Percentiles rank a stretch among this genome's conserved stretches.
Conservation (phyloP, 1,140 invertebrate genomes). For the Euschistus heros region DNA sequence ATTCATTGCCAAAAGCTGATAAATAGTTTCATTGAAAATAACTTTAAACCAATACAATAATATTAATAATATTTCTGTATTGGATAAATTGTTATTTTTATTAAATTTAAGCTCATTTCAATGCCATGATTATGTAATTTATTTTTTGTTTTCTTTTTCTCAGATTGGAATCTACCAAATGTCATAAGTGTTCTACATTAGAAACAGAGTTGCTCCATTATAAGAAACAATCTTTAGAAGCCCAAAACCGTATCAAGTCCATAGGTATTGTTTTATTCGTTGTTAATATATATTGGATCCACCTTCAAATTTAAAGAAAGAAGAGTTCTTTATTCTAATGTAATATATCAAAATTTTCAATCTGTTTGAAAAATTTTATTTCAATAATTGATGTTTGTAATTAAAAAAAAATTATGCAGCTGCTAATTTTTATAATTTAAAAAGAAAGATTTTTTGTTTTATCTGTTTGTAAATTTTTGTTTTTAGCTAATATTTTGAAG, state of each 20-base stretch:
- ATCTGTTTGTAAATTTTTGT: background rate
- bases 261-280: background rate
- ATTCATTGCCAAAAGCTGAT: too few relatives aligned
- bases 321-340: too few relatives aligned
- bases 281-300: too few relatives aligned
- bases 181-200: background rate
- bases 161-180: background rate
- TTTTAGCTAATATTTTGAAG: slow-evolving; percentile 4
- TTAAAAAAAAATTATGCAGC: too few relatives aligned
- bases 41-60: background rate
- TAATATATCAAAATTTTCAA: too few relatives aligned
- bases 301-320: too few relatives aligned
- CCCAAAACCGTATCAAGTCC: background rate
- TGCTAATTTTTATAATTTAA: too few relatives aligned
- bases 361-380: too few relatives aligned
- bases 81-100: background rate
- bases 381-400: too few relatives aligned
- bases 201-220: slow-evolving; percentile 3
- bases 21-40: background rate
- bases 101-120: background rate
- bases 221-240: slow-evolving; percentile 5
- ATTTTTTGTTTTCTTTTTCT: background rate
- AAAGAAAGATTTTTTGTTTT: background rate
- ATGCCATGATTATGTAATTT: background rate
- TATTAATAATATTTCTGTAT: background rate